phyloP scores from a whole-genome alignment of 2,797 vertebrate species.

The Micropoecilia bifurca region DNA sequence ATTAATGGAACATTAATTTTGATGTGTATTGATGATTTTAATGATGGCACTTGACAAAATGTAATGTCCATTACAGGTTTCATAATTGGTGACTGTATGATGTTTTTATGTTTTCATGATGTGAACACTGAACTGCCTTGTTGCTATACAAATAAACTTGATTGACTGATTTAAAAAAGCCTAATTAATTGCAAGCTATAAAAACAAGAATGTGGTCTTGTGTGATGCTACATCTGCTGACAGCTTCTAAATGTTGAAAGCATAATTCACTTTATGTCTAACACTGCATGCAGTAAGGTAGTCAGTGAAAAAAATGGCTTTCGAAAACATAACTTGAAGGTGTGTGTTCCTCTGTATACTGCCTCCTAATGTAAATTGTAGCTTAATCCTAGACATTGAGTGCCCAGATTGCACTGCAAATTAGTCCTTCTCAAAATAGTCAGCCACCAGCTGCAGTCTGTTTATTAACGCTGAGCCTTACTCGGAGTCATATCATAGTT shows the following conservation, averaged over 20 bases:
- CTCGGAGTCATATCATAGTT: slow-evolving; percentile 1
- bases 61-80: too few species aligned
- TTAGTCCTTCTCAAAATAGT: slow-evolving; percentile 7
- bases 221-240: not conserved
- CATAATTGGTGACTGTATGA: too few species aligned
- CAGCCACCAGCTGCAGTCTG: slow-evolving; percentile 11
- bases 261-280: not conserved
- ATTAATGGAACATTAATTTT: too few species aligned
- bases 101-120: too few species aligned
- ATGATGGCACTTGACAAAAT: too few species aligned
- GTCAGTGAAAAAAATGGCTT: not conserved
- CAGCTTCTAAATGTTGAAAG: slow-evolving; percentile 2
- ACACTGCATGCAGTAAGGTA: not conserved
- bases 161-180: not conserved
- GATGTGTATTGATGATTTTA: too few species aligned
- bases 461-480: slow-evolving; percentile 14
- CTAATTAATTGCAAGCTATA: not conserved
- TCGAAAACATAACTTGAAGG: not conserved
- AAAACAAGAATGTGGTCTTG: not conserved
- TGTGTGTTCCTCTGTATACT: not conserved
- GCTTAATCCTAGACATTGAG: not conserved
- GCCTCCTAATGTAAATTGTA: not conserved
- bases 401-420: slow-evolving; percentile 10
- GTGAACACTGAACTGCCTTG: too few species aligned
- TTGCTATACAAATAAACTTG: not conserved